phyloP scores from a whole-genome alignment of 2,888 invertebrate species.

The Heliothis peltigera region DNA sequence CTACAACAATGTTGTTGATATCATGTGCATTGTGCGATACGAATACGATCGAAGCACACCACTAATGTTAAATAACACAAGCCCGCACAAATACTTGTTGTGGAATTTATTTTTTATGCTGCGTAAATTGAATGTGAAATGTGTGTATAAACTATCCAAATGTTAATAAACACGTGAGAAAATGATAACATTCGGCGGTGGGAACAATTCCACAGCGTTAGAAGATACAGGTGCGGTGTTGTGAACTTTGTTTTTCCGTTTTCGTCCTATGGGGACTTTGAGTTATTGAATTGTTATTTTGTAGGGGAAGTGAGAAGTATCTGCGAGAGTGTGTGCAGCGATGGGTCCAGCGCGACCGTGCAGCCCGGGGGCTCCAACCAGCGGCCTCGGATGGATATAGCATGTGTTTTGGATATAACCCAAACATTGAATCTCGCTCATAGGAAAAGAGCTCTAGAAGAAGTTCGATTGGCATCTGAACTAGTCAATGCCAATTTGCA shows the following conservation, averaged over 20 bases:
- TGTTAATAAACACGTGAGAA: slow-evolving; percentile 79
- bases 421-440: slow-evolving; percentile 93
- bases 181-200: slow-evolving; percentile 87
- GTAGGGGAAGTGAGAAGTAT: slow-evolving; percentile 88
- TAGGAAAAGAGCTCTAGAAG: slow-evolving; percentile 95
- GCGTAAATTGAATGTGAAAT: slow-evolving; percentile 74
- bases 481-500: slow-evolving; percentile 94
- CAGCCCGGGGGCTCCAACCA: slow-evolving; percentile 81
- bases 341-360: slow-evolving; percentile 88
- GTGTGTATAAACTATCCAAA: slow-evolving; percentile 79
- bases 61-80: slow-evolving; percentile 86
- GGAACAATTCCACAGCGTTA: slow-evolving; percentile 79
- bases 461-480: slow-evolving; percentile 94
- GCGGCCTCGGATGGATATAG: slow-evolving; percentile 95
- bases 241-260: slow-evolving; percentile 68
- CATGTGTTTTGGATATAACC: slow-evolving; percentile 95
- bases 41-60: slow-evolving; percentile 61
- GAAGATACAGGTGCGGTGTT: slow-evolving; percentile 83
- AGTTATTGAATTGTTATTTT: slow-evolving; percentile 63
- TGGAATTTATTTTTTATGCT: slow-evolving; percentile 73
- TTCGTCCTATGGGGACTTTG: slow-evolving; percentile 65
- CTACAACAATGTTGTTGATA: slow-evolving; percentile 16
- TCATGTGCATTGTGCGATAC: slow-evolving; percentile 8
- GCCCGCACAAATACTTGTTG: slow-evolving; percentile 74
- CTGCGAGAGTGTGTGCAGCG: slow-evolving; percentile 88